Percentiles rank a stretch among this genome's conserved stretches.
Conservation (phyloP, 2,888 invertebrate genomes). For the Allacma fusca region DNA sequence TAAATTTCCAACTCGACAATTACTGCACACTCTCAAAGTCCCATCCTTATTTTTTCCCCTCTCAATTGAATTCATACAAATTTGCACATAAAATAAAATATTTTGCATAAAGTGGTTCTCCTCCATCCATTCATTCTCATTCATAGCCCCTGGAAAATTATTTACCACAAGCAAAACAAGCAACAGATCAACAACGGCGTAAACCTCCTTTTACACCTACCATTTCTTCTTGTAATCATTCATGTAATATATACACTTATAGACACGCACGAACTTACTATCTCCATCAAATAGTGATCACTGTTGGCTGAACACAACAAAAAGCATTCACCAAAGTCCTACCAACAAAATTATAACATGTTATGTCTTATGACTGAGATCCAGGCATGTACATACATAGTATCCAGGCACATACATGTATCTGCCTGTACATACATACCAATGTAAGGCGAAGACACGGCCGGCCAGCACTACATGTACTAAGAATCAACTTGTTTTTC, state of each 20-base stretch:
- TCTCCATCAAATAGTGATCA: background rate
- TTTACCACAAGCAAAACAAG: too few species aligned
- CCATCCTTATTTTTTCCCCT: background rate
- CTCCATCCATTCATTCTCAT: background rate
- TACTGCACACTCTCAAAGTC: background rate
- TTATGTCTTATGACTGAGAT: too few species aligned
- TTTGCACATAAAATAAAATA: constrained; percentile 33
- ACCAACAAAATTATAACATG: too few species aligned
- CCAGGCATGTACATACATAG: too few species aligned
- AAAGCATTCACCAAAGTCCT: too few species aligned
- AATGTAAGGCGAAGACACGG: too few species aligned
- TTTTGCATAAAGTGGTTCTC: constrained; percentile 20
- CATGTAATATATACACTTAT: too few species aligned
- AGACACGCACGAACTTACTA: background rate
- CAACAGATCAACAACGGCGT: too few species aligned
- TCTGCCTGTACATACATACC: background rate
- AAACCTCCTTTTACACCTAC: too few species aligned
- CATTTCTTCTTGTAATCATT: too few species aligned
- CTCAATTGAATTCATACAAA: constrained; percentile 9
- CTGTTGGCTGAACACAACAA: background rate
- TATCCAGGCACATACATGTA: background rate
- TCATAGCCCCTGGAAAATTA: too few species aligned
- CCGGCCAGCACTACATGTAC: background rate
- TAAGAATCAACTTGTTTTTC: constrained; percentile 26
- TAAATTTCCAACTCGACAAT: background rate